Evolutionary conservation across 1,140 invertebrate species (phyloP), one percentile per base, ranked within the genome.

Genomic region (Calliphora vicina): DNA sequence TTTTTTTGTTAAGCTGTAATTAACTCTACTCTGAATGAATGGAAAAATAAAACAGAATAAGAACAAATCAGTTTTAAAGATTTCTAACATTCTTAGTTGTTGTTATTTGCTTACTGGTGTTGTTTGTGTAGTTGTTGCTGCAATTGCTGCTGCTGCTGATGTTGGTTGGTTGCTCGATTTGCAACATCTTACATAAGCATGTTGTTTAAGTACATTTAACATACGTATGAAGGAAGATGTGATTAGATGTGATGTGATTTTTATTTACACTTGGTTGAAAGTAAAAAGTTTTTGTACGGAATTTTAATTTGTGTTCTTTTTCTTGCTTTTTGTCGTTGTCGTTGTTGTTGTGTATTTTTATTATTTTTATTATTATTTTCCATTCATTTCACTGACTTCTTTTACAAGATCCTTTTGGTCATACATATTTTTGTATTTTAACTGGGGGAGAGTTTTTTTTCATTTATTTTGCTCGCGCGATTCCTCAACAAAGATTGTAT

Each of bases 251-350:
- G 43, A 67, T 23, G 57, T 67, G 61, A 23, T 23, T 67, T 67
- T 20, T 23, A 67, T 67, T 67, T 67, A 67, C n/a, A 67, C 61
- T 67, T 67, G 61, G 57, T 67, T 67, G 61, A 67, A 67, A 67
- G 61, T 67, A 67, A 67, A 67, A 67, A 67, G 20, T 67, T 67
- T 67, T 67, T 23, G 9, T 67, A 23, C 1, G 5, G 20, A 67
- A 67, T 67, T 67, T 67, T 23, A 20, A 67, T 67, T 67, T 67
- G 10, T 10, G n/a, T 67, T 67, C 61, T 67, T 67, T 67, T 23
- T 25, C 20, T 67, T 23, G 8, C n/a, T 67, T 67, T 67, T 6
- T 67, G 10, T 67, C 25, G 9, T 67, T 67, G n/a, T n/a, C n/a
- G n/a, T n/a, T n/a, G n/a, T n/a, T n/a, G n/a, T n/a, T n/a, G n/a